Conservation (phyloP, 2,888 invertebrate genomes). For the Neoscelio sp. region DNA sequence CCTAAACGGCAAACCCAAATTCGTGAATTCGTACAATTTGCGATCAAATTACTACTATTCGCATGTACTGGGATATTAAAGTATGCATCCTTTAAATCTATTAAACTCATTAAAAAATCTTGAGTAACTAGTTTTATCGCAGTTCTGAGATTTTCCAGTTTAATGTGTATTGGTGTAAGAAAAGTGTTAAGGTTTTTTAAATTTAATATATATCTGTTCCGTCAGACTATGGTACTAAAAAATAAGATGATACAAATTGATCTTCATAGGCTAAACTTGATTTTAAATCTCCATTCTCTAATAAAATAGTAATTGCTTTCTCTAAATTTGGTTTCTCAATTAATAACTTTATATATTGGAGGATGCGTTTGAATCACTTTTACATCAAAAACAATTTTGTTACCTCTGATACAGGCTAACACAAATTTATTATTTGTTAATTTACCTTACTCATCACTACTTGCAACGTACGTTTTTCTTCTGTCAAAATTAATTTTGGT, state of each 20-base stretch:
- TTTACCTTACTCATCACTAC: slow-evolving; percentile 18
- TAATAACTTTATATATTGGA: background rate
- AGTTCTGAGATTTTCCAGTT: slow-evolving; percentile 67
- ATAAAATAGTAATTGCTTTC: slow-evolving; percentile 14
- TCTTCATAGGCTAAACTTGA: background rate
- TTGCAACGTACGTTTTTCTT: background rate
- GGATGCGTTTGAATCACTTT: too few relatives aligned
- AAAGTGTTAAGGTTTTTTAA: slow-evolving; percentile 58
- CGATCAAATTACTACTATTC: slow-evolving; percentile 31
- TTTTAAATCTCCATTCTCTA: slow-evolving; percentile 24
- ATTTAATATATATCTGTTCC: slow-evolving; percentile 62
- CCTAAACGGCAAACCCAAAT: slow-evolving; percentile 19
- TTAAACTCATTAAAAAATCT: slow-evolving; percentile 29
- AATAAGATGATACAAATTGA: slow-evolving; percentile 51
- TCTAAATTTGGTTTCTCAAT: too few relatives aligned
- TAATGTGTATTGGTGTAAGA: slow-evolving; percentile 64
- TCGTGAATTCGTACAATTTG: slow-evolving; percentile 23
- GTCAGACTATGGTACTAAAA: slow-evolving; percentile 37
- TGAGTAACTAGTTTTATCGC: slow-evolving; percentile 46
- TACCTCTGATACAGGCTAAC: slow-evolving; percentile 30
- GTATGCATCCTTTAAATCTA: slow-evolving; percentile 61
- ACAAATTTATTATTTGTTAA: slow-evolving; percentile 38
- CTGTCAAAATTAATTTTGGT: too few relatives aligned
- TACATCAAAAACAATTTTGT: slow-evolving; percentile 29
- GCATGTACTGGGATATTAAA: slow-evolving; percentile 37